These are phyloP conservation scores for Anser cygnoides DNA, from an alignment of 2,113 vertebrate species.

Conservation along the genomic window DNA sequence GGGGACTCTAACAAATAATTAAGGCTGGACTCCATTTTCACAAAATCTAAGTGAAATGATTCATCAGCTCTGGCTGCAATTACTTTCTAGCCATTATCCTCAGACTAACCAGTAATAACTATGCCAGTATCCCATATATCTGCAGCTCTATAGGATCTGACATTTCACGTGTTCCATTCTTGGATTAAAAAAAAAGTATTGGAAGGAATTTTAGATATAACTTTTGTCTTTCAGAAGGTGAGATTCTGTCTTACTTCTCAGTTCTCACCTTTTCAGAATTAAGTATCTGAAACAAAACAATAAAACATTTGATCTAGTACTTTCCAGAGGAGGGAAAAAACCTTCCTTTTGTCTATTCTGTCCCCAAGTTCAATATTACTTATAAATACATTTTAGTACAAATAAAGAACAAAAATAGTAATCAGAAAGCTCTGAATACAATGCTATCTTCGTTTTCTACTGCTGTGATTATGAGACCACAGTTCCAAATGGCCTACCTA, in stretches of 20 bases:
- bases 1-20: constrained; percentile 46
- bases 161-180: neutral
- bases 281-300: neutral
- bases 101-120: constrained; percentile 48
- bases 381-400: neutral
- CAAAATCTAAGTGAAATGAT: constrained; percentile 66
- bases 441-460: neutral
- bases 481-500: constrained; percentile 30
- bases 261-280: neutral
- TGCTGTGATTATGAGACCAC: neutral
- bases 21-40: constrained; percentile 54
- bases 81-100: constrained; percentile 48
- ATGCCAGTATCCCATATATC: constrained; percentile 18
- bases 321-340: neutral
- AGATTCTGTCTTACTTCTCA: neutral
- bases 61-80: constrained; percentile 61
- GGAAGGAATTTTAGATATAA: neutral
- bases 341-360: neutral
- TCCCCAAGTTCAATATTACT: neutral
- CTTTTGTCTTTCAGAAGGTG: constrained; percentile 21
- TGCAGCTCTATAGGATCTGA: neutral
- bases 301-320: neutral
- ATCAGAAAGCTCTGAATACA: neutral
- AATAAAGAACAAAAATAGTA: neutral
- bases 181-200: neutral